Conservation (phyloP, 2,113 vertebrate species). For the Spermophilus dauricus region DNA sequence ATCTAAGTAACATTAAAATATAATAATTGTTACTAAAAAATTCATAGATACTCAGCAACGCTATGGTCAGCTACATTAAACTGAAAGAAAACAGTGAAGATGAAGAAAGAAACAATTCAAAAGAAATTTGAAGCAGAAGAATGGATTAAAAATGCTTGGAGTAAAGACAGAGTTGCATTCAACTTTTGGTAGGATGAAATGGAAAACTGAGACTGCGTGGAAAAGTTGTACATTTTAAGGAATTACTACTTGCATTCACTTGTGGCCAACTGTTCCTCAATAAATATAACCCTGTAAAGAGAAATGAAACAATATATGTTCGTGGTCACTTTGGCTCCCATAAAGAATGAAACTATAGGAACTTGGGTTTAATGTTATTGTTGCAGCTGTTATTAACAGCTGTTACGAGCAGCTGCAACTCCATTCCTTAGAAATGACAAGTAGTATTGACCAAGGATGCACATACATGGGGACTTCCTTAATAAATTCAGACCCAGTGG, state of each 20-base stretch:
- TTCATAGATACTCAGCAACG: background rate
- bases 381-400: slow-evolving; percentile 73
- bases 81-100: background rate
- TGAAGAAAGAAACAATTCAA: background rate
- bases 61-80: background rate
- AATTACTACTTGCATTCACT: slow-evolving; percentile 41
- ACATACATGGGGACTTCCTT: background rate
- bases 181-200: slow-evolving; percentile 9
- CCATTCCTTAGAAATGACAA: slow-evolving; percentile 41
- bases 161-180: background rate
- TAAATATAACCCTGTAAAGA: slow-evolving; percentile 49
- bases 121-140: slow-evolving; percentile 41
- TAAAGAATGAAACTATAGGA: slow-evolving; percentile 47
- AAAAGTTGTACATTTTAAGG: background rate
- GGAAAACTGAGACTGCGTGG: background rate
- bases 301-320: slow-evolving; percentile 43
- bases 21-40: slow-evolving; percentile 50
- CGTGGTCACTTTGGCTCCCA: slow-evolving; percentile 13
- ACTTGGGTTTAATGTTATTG: background rate
- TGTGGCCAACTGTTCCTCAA: slow-evolving; percentile 66
- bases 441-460: background rate
- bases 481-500: background rate
- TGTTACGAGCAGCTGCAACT: slow-evolving; percentile 69
- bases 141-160: background rate
- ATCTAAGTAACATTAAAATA: slow-evolving; percentile 25